Percentiles rank a stretch among this genome's conserved stretches.
Evolutionary conservation across 2,113 vertebrate species (phyloP).

Genomic region (Actinemys pallida): DNA sequence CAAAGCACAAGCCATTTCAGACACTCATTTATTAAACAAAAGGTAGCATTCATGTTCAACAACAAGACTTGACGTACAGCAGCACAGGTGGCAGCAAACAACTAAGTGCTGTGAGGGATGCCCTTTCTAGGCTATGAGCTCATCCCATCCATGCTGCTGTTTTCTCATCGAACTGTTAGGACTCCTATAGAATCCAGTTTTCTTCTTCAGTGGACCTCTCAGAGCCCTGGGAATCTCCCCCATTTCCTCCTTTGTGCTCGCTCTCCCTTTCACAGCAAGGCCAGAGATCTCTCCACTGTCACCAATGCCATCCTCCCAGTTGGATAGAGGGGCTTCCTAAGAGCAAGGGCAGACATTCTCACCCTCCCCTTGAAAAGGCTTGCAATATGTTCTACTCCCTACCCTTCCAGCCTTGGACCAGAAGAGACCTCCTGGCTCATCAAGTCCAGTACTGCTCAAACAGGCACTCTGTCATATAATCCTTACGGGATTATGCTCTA

Average conservation of each 20-base stretch:
- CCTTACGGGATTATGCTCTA: not conserved
- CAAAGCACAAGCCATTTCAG: constrained; percentile 29
- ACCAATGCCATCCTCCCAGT: not conserved
- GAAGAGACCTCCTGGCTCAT: not conserved
- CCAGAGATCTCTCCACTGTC: not conserved
- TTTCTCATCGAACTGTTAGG: not conserved
- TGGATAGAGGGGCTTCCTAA: not conserved
- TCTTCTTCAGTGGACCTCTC: not conserved
- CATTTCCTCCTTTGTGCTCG: not conserved
- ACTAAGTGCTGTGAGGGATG: not conserved
- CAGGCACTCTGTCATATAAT: not conserved
- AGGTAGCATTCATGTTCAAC: constrained; percentile 50
- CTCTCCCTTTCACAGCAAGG: not conserved
- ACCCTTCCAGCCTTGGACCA: not conserved
- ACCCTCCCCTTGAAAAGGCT: not conserved
- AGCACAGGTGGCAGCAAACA: constrained; percentile 19
- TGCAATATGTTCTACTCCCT: not conserved
- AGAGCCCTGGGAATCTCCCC: not conserved
- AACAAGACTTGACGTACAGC: constrained; percentile 41
- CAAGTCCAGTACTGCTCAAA: not conserved
- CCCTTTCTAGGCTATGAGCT: not conserved
- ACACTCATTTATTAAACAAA: constrained; percentile 52
- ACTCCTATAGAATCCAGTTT: not conserved
- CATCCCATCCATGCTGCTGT: not conserved
- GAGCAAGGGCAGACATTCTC: not conserved